phyloP scores from a whole-genome alignment of 2,113 vertebrate species.

The Nothocercus nigrocapillus region DNA sequence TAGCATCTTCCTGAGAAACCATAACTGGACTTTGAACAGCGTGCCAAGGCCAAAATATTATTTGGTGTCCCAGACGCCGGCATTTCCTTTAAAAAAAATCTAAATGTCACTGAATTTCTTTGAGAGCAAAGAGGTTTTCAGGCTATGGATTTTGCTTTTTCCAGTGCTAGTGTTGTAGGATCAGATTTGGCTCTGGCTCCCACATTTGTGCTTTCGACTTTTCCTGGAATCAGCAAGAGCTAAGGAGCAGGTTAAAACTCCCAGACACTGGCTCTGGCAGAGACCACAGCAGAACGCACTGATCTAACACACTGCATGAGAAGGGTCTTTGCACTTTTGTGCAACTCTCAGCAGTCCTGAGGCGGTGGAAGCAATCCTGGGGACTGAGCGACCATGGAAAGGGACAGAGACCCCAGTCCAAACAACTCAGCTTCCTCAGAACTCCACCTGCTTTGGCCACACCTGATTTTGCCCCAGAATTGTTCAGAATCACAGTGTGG shows the following conservation, averaged over 20 bases:
- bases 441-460: background rate
- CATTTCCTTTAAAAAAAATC: background rate
- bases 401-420: background rate
- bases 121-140: fast-evolving
- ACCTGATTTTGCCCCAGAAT: background rate
- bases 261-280: fast-evolving
- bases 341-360: background rate
- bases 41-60: background rate
- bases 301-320: background rate
- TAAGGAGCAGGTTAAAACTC: background rate
- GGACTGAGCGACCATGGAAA: background rate
- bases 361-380: background rate
- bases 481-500: background rate
- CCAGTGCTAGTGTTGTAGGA: background rate
- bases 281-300: fast-evolving
- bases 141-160: background rate
- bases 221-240: background rate
- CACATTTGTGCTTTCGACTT: fast-evolving
- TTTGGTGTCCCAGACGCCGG: background rate
- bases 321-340: fast-evolving
- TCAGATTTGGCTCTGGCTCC: background rate
- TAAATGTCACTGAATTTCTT: background rate
- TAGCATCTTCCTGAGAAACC: background rate
- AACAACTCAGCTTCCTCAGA: background rate
- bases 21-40: background rate